Percentiles rank a stretch among this genome's conserved stretches.
phyloP scores from a whole-genome alignment of 2,888 invertebrate species.

The Tachina lurida region DNA sequence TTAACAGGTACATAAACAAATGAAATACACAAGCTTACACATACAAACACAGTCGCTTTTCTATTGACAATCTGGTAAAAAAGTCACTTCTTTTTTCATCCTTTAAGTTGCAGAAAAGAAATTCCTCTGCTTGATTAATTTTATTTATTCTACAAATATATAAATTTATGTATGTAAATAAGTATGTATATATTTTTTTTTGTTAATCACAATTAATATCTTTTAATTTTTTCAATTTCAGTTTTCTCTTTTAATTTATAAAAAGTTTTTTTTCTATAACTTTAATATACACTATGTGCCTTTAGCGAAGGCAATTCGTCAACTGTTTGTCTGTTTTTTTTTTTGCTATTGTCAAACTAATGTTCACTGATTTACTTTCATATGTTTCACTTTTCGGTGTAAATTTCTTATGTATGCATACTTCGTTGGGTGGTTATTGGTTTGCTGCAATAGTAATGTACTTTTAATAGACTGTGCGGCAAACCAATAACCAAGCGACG shows the following conservation, averaged over 20 bases:
- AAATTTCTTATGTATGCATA: neutral
- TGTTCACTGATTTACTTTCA: constrained; percentile 59
- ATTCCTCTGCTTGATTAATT: constrained; percentile 7
- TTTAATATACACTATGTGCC: constrained; percentile 74
- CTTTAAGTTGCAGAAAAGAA: constrained; percentile 16
- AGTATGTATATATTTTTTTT: neutral
- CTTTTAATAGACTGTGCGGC: too few relatives aligned
- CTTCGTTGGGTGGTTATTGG: too few relatives aligned
- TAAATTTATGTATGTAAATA: neutral
- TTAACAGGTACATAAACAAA: constrained; percentile 40
- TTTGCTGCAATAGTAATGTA: too few relatives aligned
- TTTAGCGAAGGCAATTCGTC: constrained; percentile 79
- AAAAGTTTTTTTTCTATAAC: neutral
- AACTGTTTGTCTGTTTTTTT: constrained; percentile 76
- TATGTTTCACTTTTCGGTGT: constrained; percentile 17
- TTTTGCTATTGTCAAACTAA: constrained; percentile 62
- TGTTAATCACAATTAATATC: constrained; percentile 41
- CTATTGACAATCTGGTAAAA: constrained; percentile 9
- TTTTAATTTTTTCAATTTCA: neutral
- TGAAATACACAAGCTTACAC: neutral
- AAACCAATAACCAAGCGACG: too few relatives aligned
- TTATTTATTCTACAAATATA: neutral
- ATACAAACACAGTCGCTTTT: neutral
- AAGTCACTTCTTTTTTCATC: constrained; percentile 5
- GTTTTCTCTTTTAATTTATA: constrained; percentile 3